phyloP scores from a whole-genome alignment of 2,113 vertebrate species.

The Tachysurus vachellii region DNA sequence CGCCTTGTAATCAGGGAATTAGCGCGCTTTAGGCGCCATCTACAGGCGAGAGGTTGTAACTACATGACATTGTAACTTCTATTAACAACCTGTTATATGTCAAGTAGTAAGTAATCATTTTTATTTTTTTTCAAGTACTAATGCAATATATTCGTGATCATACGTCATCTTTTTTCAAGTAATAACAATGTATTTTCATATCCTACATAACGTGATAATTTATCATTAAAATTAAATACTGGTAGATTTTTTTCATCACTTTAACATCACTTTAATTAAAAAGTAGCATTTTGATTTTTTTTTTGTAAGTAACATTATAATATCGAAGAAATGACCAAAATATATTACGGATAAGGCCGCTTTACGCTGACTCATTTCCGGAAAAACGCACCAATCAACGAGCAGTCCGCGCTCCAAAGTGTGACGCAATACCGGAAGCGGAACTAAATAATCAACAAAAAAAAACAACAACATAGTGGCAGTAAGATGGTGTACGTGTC shows the following conservation, averaged over 20 bases:
- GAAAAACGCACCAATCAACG: neutral
- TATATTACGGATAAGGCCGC: neutral
- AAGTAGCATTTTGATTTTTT: neutral
- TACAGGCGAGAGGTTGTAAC: neutral
- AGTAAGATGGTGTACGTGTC: conserved; percentile 88
- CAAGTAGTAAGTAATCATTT: neutral
- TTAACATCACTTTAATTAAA: neutral
- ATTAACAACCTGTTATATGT: too few species aligned
- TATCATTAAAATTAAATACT: neutral
- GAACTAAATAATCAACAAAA: conserved; percentile 42
- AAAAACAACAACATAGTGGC: conserved; percentile 58
- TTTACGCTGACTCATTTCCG: neutral
- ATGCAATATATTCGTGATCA: neutral
- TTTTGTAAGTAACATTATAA: neutral
- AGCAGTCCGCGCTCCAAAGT: neutral
- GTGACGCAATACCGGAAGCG: conserved; percentile 1
- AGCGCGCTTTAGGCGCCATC: neutral
- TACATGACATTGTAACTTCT: neutral
- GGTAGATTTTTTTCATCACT: neutral
- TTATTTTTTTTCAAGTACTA: neutral
- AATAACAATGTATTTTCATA: neutral
- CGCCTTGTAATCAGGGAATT: neutral
- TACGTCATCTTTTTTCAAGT: neutral
- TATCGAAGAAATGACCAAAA: neutral
- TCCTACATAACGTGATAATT: neutral